phyloP scores from a whole-genome alignment of 2,113 vertebrate genomes.

The Pteruthius melanotis region DNA sequence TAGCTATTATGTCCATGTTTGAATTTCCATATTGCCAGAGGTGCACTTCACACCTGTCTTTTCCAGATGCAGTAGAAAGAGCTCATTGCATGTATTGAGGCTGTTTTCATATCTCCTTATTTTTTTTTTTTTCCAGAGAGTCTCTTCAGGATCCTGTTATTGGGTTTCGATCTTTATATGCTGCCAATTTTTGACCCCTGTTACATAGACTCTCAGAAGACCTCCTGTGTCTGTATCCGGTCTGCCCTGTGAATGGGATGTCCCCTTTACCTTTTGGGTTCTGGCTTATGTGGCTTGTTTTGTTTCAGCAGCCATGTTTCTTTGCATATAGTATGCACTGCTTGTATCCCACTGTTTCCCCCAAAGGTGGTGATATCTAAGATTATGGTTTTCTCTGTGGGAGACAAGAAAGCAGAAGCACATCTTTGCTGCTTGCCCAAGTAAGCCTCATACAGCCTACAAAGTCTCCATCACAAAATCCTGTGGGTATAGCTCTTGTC shows the following conservation, averaged over 20 bases:
- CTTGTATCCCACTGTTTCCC: not conserved
- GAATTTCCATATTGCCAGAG: not conserved
- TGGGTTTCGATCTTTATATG: not conserved
- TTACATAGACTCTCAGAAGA: not conserved
- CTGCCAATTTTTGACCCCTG: not conserved
- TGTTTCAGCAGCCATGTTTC: not conserved
- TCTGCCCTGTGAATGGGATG: accelerated
- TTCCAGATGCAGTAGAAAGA: not conserved
- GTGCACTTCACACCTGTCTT: not conserved
- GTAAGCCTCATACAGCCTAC: not conserved
- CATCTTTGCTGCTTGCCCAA: not conserved
- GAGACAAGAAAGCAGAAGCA: not conserved
- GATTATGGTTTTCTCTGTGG: not conserved
- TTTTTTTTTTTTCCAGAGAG: not conserved
- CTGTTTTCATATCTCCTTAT: not conserved
- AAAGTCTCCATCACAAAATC: not conserved
- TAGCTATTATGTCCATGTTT: not conserved
- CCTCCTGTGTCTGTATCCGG: not conserved
- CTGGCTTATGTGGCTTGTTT: not conserved
- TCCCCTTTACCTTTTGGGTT: not conserved
- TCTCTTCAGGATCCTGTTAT: not conserved
- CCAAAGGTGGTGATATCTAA: not conserved
- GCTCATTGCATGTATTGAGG: not conserved
- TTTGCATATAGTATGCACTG: not conserved
- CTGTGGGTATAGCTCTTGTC: not conserved